Conservation (phyloP, 2,888 invertebrate genomes). For the Amphipyra berbera region DNA sequence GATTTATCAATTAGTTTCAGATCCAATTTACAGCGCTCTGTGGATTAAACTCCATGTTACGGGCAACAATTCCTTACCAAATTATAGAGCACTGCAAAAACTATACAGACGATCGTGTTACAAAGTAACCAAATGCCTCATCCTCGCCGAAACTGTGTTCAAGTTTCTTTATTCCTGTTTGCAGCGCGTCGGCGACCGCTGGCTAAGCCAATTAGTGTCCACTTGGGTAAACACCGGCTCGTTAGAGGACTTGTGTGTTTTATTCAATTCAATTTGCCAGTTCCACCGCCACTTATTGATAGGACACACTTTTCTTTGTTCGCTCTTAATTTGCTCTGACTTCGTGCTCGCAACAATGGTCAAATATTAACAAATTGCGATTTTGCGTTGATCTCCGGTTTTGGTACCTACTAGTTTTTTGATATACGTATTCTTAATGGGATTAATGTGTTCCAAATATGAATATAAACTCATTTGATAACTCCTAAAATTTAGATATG, state of each 20-base stretch:
- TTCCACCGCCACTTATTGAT: constrained; percentile 87
- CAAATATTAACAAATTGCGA: constrained; percentile 52
- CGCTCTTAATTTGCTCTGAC: constrained; percentile 73
- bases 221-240: constrained; percentile 89
- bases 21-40: not conserved
- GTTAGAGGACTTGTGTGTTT: constrained; percentile 90
- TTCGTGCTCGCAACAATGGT: constrained; percentile 56
- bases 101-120: constrained; percentile 17
- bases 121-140: constrained; percentile 54
- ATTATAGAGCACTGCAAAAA: constrained; percentile 29
- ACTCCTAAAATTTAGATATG: no score
- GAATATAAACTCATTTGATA: no score
- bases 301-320: constrained; percentile 79
- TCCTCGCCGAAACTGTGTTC: constrained; percentile 64
- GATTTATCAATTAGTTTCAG: constrained; percentile 7
- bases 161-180: constrained; percentile 60
- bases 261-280: constrained; percentile 88
- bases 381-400: constrained; percentile 40
- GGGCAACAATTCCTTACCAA: constrained; percentile 18
- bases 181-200: constrained; percentile 79
- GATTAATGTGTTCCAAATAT: not conserved
- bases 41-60: constrained; percentile 1
- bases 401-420: constrained; percentile 5
- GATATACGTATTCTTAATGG: not conserved
- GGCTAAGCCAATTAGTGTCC: constrained; percentile 90